phyloP scores from a whole-genome alignment of 2,113 vertebrate species.

The Chloroceryle aenea region DNA sequence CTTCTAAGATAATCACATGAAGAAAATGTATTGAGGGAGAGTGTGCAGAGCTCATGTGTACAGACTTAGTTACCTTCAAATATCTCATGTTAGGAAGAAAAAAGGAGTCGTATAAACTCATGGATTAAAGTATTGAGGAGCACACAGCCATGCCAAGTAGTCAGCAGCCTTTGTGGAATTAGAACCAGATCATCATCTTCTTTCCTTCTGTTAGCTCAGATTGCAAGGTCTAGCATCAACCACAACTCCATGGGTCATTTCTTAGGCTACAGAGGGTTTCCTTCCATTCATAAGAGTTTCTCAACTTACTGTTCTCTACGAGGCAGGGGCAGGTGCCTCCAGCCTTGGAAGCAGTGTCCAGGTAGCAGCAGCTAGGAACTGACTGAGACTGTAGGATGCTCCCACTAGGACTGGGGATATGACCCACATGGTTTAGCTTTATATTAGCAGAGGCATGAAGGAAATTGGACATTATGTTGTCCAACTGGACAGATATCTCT shows the following conservation, averaged over 20 bases:
- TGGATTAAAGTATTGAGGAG: background rate
- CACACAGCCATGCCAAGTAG: background rate
- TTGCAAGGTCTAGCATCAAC: background rate
- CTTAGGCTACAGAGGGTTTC: background rate
- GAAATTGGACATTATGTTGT: background rate
- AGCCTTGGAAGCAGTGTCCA: background rate
- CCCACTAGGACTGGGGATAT: background rate
- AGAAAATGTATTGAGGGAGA: background rate
- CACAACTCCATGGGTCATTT: background rate
- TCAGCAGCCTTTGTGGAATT: background rate
- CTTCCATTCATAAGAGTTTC: background rate
- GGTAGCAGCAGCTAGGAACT: background rate
- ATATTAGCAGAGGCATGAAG: background rate
- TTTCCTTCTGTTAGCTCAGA: background rate
- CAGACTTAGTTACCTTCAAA: background rate
- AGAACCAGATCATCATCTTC: background rate
- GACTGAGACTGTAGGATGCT: background rate
- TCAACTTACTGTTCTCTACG: background rate
- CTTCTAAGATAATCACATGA: background rate
- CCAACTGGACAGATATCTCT: background rate
- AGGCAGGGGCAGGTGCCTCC: background rate
- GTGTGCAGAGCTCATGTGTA: background rate
- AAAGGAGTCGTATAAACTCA: background rate
- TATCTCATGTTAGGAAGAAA: background rate
- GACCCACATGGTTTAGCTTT: background rate